Base-by-base conservation (phyloP, 2,113 vertebrate genomes). In the Bujurquina vittata region DNA sequence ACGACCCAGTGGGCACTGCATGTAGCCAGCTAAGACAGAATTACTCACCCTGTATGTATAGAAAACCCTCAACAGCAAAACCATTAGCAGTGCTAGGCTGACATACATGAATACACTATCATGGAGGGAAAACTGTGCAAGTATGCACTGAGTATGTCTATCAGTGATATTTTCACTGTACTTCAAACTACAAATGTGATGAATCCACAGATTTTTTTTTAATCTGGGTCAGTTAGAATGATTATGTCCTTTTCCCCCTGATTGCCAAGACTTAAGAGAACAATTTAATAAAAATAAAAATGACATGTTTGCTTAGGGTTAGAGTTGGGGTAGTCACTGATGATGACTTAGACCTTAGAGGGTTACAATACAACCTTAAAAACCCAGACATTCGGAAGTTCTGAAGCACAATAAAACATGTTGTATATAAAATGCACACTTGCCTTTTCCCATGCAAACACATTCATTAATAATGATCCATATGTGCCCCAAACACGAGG, bases 21-120 rank as follows among this genome's bases (percentile, higher is more conserved):
- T 78, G 79, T 60, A 57, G 65, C 78, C 62, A 18, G 79, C 59
- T 80, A 81, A 85, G 80, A 31, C 60, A 74, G 40, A 88, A 82
- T 91, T 81, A 85, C 87, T 89, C 85, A 79, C 79, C 65, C 59
- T 59, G 74, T 63, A 74, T 73, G 72, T 90, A 77, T 40, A 79
- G 88, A 83, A 56, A 67, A 26, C 20, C 61, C 59, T 79, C n/a
- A 63, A 84, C 67, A 76, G 81, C 43, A 60, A 60, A 65, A 37
- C 55, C 61, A 49, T 56, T 26, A 65, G 60, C 33, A 62, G 49
- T 43, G 65, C 77, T 69, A 31, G 46, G 54, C 84, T 56, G 54
- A 78, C 62, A 77, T 58, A 74, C 4, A 15, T 2, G 3, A 52
- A 79, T 5, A 22, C 20, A 46, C 17, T 56, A 55, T 60, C 75